Conservation (phyloP, 1,140 invertebrate species). For the Drosophila ficusphila region DNA sequence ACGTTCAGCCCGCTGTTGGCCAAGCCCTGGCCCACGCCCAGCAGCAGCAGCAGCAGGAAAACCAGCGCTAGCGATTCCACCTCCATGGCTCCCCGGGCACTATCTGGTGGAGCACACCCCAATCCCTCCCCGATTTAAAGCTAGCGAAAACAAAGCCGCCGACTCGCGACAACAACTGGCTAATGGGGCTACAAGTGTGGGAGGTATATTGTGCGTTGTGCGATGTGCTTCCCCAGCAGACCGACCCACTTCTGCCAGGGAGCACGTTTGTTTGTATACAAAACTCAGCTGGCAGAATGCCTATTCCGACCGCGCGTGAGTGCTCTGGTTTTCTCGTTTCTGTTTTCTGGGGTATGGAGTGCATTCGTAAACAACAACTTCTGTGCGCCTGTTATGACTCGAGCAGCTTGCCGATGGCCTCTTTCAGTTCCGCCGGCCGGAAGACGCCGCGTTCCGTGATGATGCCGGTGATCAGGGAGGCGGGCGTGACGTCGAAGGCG, state of each 20-base stretch:
- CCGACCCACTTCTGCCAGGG: constrained; percentile 53
- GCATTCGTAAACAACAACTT: constrained; percentile 52
- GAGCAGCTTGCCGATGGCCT: constrained; percentile 65
- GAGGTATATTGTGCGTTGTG: constrained; percentile 75
- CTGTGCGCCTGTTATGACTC: constrained; percentile 62
- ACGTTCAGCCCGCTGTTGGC: constrained; percentile 41
- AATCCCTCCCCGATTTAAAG: constrained; percentile 50
- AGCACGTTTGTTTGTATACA: constrained; percentile 46
- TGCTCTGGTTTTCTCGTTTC: constrained; percentile 38
- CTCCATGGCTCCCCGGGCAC: constrained; percentile 28
- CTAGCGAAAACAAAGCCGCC: constrained; percentile 29
- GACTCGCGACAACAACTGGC: constrained; percentile 44
- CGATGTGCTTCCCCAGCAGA: constrained; percentile 51
- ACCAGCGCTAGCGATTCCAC: constrained; percentile 41
- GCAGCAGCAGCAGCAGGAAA: constrained; percentile 9
- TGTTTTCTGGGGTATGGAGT: constrained; percentile 42
- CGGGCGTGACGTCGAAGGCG: constrained; percentile 99
- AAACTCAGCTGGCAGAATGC: constrained; percentile 58
- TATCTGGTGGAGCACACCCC: constrained; percentile 10
- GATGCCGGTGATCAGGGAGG: constrained; percentile 95
- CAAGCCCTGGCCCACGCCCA: constrained; percentile 3
- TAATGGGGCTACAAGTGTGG: constrained; percentile 61
- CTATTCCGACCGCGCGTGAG: constrained; percentile 41
- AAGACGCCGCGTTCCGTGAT: constrained; percentile 97
- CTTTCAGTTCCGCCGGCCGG: constrained; percentile 85